Base-by-base conservation (phyloP, 2,888 invertebrate genomes). In the Disparrhopalites patrizii region DNA sequence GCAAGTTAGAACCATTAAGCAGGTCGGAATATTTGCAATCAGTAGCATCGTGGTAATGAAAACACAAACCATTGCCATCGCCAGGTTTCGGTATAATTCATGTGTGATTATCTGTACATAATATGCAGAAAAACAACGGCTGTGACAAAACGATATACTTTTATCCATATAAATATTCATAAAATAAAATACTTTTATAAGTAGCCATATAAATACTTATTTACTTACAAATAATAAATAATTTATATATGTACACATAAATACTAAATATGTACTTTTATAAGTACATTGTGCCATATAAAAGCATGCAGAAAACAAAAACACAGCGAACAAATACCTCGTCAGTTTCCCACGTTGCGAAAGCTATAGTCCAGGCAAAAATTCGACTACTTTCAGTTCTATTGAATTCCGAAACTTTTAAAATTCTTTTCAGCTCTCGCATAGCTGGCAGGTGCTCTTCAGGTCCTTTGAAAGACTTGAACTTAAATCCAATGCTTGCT, bases 341-440 rank as follows among this genome's bases (percentile, higher is more conserved):
- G 77, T 90, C 89, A 0, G 89, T 89, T 47, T 86, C 86, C 89
- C 90, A 90, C 71, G 86, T 84, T 8, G 85, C 86, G 76, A 88
- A 89, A 60, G 83, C 83, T 79, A 85, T 85, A 10, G 87, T 85
- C 89, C 89, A 89, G 1, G 86, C 84, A 56, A 86, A 86, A 1
- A 84, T 85, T 2, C 84, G 83, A 78, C 85, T 85, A 72, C 85
- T 83, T 1, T 85, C 85, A 3, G 84, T 81, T 3, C 83, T 60
- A 76, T 85, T 82, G 66, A 89, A 68, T 76, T 85, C 83, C 0
- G 83, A 79, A 8, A 81, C 78, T 67, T 82, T 81, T 0, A 86
- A 83, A 20, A 87, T 77, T 61, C 79, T 70, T 77, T 85, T 85
- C 0, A 86, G 81, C 66, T 80, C 77, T 76, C 88, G 85, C 89